A percentile compares a stretch with the other conserved stretches of the same genome.
Conservation (phyloP, 2,888 invertebrate species). For the Drymonia ruficornis region DNA sequence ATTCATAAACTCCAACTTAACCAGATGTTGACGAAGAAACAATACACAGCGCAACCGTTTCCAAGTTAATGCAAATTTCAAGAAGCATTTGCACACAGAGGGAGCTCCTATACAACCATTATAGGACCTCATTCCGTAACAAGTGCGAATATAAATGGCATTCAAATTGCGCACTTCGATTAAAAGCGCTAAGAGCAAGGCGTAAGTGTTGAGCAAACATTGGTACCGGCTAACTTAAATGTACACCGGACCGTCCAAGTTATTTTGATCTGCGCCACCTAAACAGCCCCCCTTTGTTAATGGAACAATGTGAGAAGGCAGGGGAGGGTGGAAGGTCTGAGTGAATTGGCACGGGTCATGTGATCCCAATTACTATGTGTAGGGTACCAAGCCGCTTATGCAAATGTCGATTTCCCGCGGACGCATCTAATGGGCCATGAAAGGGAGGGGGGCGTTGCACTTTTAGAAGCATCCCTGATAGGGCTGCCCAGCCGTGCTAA, state of each 20-base stretch:
- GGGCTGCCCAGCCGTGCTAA: conserved; percentile 34
- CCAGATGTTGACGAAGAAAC: conserved; percentile 42
- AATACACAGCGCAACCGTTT: conserved; percentile 36
- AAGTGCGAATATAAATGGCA: conserved; percentile 79
- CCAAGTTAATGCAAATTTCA: conserved; percentile 72
- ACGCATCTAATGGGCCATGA: conserved; percentile 80
- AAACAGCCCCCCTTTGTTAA: conserved; percentile 28
- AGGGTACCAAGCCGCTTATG: conserved; percentile 83
- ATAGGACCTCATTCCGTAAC: conserved; percentile 47
- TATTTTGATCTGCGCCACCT: conserved; percentile 45
- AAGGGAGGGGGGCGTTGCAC: conserved; percentile 64
- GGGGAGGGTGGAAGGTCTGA: conserved; percentile 48
- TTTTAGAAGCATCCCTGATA: conserved; percentile 56
- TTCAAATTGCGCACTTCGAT: conserved; percentile 83
- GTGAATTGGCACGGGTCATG: conserved; percentile 64
- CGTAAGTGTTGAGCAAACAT: conserved; percentile 81
- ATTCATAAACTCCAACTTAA: conserved; percentile 30
- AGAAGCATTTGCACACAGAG: conserved; percentile 51
- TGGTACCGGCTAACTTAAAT: conserved; percentile 71
- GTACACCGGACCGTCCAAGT: conserved; percentile 59
- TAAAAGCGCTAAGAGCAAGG: conserved; percentile 76
- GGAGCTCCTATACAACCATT: conserved; percentile 53
- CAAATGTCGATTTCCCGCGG: conserved; percentile 82
- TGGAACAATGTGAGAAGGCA: conserved; percentile 30
- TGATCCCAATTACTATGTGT: conserved; percentile 82